Conservation (phyloP, 2,113 vertebrate genomes). For the Phylloscopus trochiloides region DNA sequence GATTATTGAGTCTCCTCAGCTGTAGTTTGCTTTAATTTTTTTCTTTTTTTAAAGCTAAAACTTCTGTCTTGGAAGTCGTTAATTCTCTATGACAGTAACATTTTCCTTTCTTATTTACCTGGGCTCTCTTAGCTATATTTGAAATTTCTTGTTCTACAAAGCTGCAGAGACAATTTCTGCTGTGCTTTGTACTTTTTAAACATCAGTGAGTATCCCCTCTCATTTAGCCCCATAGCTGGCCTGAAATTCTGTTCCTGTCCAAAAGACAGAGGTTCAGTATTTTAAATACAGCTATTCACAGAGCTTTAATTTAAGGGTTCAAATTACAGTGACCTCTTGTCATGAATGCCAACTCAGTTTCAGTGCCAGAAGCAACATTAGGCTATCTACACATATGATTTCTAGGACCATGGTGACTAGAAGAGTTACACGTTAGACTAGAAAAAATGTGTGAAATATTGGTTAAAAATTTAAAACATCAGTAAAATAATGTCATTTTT, state of each 20-base stretch:
- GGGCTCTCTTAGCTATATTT: background rate
- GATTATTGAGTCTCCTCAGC: background rate
- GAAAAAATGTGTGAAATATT: background rate
- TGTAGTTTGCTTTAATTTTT: background rate
- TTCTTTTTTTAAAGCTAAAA: background rate
- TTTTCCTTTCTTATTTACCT: background rate
- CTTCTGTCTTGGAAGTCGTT: background rate
- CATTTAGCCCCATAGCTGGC: background rate
- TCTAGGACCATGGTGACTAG: background rate
- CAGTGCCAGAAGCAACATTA: background rate
- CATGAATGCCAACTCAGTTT: background rate
- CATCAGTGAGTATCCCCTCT: background rate
- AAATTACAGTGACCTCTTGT: background rate
- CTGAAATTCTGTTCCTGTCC: background rate
- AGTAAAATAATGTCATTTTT: background rate
- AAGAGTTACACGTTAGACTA: background rate
- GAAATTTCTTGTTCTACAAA: background rate
- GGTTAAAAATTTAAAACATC: background rate
- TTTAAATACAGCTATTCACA: background rate
- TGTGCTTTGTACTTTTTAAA: background rate
- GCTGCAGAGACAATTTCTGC: background rate
- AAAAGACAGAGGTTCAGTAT: background rate
- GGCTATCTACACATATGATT: fast-evolving
- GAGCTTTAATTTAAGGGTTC: background rate
- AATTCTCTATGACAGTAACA: background rate